A percentile compares a stretch with the other conserved stretches of the same genome.
Evolutionary conservation across 2,888 invertebrate genomes (phyloP).

Genomic region (Campoplex nolae): DNA sequence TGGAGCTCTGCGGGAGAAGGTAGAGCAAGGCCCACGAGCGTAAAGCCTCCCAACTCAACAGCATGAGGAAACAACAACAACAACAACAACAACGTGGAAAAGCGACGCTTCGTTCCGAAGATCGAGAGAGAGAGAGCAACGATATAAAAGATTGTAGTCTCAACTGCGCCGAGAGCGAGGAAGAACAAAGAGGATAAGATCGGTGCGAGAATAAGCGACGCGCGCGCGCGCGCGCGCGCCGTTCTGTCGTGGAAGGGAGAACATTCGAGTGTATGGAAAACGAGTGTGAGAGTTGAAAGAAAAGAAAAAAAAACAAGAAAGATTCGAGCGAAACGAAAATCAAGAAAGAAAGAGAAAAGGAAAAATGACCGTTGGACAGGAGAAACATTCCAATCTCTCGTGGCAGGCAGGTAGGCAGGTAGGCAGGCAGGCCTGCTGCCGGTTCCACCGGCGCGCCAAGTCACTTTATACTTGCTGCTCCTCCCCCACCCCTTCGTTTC

Average conservation of each 20-base stretch:
- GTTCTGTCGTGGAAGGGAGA: slow-evolving; percentile 29
- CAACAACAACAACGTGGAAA: no score
- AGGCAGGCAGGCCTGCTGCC: slow-evolving; percentile 73
- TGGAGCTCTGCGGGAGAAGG: no score
- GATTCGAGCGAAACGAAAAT: not conserved
- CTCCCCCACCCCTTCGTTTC: no score
- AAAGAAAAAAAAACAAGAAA: not conserved
- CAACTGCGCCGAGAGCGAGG: slow-evolving; percentile 52
- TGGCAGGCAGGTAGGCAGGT: slow-evolving; percentile 71
- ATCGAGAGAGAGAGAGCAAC: slow-evolving; percentile 47
- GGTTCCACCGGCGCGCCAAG: no score
- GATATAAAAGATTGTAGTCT: slow-evolving; percentile 40
- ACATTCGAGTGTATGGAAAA: slow-evolving; percentile 64
- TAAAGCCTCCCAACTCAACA: no score
- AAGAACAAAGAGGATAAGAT: slow-evolving; percentile 58
- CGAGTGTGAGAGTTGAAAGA: slow-evolving; percentile 20
- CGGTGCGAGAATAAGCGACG: slow-evolving; percentile 67
- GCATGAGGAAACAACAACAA: no score
- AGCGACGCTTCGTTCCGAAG: not conserved
- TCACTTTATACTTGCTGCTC: no score
- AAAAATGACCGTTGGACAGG: slow-evolving; percentile 74
- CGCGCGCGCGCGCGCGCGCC: slow-evolving; percentile 29
- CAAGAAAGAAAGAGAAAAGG: slow-evolving; percentile 10
- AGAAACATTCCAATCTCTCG: slow-evolving; percentile 84
- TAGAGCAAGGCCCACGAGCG: no score